phyloP scores from a whole-genome alignment of 2,797 vertebrate species.

The Dendrocincla fuliginosa region DNA sequence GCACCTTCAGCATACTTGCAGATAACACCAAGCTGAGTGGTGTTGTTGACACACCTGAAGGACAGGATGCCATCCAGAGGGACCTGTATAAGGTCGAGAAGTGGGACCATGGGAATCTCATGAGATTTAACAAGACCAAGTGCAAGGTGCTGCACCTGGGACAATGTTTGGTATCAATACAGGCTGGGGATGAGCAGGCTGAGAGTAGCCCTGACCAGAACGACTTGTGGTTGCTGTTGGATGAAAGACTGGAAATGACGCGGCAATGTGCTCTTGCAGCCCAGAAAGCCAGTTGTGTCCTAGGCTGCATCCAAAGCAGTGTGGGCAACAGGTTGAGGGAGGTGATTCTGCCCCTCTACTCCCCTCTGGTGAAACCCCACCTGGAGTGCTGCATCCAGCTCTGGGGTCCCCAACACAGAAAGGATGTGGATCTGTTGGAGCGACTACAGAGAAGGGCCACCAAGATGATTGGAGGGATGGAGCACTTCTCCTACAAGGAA shows the following conservation, averaged over 20 bases:
- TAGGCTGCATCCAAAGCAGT: background rate
- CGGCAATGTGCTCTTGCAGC: fast-evolving
- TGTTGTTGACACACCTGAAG: background rate
- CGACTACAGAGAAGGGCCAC: background rate
- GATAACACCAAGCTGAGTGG: background rate
- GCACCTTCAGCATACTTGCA: background rate
- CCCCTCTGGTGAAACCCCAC: background rate
- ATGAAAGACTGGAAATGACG: fast-evolving
- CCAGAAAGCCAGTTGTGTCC: background rate
- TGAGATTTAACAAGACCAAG: background rate
- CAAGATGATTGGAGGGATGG: background rate
- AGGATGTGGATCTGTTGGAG: background rate
- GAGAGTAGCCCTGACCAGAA: background rate
- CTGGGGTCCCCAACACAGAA: background rate
- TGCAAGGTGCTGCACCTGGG: background rate
- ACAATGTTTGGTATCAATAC: fast-evolving
- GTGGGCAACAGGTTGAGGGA: background rate
- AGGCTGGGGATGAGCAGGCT: fast-evolving
- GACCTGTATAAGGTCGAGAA: background rate
- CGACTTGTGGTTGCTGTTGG: background rate
- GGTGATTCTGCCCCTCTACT: background rate
- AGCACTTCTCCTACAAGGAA: background rate
- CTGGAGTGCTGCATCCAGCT: background rate
- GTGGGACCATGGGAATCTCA: background rate
- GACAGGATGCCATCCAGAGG: background rate